Percentiles rank a stretch among this genome's conserved stretches.
phyloP scores from a whole-genome alignment of 2,113 vertebrate genomes.

The Aspiorhynchus laticeps region DNA sequence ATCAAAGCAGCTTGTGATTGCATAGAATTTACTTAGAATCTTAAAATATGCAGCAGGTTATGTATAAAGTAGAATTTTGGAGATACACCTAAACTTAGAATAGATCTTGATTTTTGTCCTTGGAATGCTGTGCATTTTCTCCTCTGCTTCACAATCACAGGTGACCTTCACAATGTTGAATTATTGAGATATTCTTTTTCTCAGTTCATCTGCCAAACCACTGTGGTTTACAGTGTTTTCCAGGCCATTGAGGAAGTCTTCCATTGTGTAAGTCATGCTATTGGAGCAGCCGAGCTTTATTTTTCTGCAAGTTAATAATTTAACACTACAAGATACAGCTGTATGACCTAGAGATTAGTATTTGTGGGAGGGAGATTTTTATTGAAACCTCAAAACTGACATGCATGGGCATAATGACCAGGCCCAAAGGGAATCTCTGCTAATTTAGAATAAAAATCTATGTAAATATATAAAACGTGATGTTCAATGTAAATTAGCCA shows the following conservation, averaged over 20 bases:
- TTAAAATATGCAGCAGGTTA: neutral
- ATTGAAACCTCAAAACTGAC: neutral
- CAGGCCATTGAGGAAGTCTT: conserved; percentile 5
- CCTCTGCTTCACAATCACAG: conserved; percentile 31
- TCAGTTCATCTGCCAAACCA: conserved; percentile 26
- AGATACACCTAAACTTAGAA: neutral
- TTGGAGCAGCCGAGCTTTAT: conserved; percentile 23
- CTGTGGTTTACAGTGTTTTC: conserved; percentile 38
- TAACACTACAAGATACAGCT: conserved; percentile 13
- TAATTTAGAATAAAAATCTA: neutral
- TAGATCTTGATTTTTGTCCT: neutral
- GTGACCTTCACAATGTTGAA: conserved; percentile 45
- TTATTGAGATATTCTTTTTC: conserved; percentile 49
- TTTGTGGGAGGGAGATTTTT: neutral
- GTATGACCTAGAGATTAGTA: neutral
- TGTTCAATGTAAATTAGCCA: neutral
- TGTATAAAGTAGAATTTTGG: neutral
- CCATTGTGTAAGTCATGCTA: conserved; percentile 29
- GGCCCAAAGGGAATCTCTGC: neutral
- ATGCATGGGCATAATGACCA: conserved; percentile 1
- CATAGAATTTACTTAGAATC: neutral
- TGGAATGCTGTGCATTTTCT: neutral
- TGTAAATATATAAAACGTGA: neutral
- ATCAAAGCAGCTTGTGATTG: neutral
- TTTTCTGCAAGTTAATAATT: conserved; percentile 50